Evolutionary conservation across 2,113 vertebrate species (phyloP), one percentile per base, ranked within the genome.

Genomic region (Chroicocephalus ridibundus): DNA sequence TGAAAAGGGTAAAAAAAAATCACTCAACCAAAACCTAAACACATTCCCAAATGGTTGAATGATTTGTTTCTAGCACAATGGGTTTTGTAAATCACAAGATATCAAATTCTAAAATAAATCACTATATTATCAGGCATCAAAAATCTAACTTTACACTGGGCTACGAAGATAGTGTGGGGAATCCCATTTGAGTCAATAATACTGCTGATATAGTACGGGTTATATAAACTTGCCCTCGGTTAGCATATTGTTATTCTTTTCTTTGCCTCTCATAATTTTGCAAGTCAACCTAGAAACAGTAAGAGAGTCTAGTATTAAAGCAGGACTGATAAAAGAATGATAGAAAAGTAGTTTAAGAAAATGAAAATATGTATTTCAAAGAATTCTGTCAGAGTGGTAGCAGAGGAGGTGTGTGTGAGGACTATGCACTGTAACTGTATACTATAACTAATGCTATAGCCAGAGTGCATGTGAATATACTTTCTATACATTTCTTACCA

Each of bases 51-150:
- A 62, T 21, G 60, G 64, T 36, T 69, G 55, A 88, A 94, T 55
- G 55, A 94, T 90, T 96, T 93, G 46, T 86, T 93, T 93, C 46
- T 80, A 70, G 42, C 0, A 0, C 62, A 91, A 79, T 66, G 42
- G 44, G 17, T 51, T 93, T 95, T 94, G 60, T 78, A 95, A 93
- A 88, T 81, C 92, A 93, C 60, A 93, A 88, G 85, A 25, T 83
- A 95, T 86, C 85, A 81, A 77, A 86, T 96, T 93, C 90, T 90
- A 96, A 96, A 94, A 81, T 60, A 95, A 94, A 95, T 77, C 84
- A 82, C 72, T 71, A 2, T 26, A 47, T 76, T 93, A 89, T 89
- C 92, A 83, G 29, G 20, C 79, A 92, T 94, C 64, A 96, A 92
- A 95, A 93, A 88, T 77, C 55, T 94, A 86, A 81, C 58, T 93